These are phyloP conservation scores for Anodontia alba DNA, from an alignment of 2,888 invertebrate species.

Conservation along the genomic window DNA sequence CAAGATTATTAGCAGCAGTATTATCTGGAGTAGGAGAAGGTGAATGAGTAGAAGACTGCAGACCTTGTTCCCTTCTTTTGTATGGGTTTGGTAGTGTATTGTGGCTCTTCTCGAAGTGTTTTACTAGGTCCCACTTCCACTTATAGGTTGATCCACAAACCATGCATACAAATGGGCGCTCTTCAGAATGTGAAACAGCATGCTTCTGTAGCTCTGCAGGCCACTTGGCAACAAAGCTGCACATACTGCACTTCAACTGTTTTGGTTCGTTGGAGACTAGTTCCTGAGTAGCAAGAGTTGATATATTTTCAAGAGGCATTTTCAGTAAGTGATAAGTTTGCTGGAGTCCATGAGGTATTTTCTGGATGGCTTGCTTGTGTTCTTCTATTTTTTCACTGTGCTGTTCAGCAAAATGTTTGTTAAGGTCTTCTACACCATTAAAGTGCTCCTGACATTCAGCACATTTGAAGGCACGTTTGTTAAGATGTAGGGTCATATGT, in stretches of 20 bases:
- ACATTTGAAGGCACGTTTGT: constrained; percentile 80
- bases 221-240: constrained; percentile 83
- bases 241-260: constrained; percentile 83
- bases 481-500: constrained; percentile 79
- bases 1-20: constrained; percentile 44
- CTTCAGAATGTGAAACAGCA: constrained; percentile 83
- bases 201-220: constrained; percentile 84
- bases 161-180: constrained; percentile 82
- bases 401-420: constrained; percentile 79
- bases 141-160: constrained; percentile 84
- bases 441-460: constrained; percentile 82
- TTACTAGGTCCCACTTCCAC: constrained; percentile 84
- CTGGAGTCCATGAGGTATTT: constrained; percentile 79
- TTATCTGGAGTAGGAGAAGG: constrained; percentile 32
- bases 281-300: constrained; percentile 71
- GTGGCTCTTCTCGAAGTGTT: constrained; percentile 84
- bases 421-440: constrained; percentile 80
- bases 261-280: constrained; percentile 68
- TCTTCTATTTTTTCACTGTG: constrained; percentile 79
- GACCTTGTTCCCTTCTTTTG: constrained; percentile 73
- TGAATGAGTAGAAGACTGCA: constrained; percentile 27
- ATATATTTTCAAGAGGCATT: constrained; percentile 78
- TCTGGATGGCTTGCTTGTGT: constrained; percentile 79
- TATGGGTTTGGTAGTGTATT: constrained; percentile 82
- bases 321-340: constrained; percentile 80